Evolutionary conservation across 2,113 vertebrate genomes (phyloP), one percentile per base, ranked within the genome.

Genomic region (Misgurnus anguillicaudatus): DNA sequence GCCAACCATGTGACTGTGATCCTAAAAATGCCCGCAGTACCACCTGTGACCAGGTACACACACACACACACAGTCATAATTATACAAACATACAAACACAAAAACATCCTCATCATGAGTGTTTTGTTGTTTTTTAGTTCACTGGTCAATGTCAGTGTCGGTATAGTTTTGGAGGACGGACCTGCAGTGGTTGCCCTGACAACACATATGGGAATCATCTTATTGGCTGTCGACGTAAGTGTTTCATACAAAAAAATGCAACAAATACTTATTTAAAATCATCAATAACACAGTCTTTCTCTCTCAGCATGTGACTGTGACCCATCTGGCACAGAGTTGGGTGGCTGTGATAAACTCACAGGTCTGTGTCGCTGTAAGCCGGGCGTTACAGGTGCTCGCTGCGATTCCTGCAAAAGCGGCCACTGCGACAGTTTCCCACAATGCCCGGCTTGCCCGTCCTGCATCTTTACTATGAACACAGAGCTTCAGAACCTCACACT

Each of bases 81-180:
- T 38, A 47, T 10, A 64, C 41, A 16, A 41, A 60, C 41, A 13
- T 6, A 11, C 39, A 45, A 57, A 36, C 41, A 61, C 5, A 14
- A 5, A 53, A 42, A 51, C 10, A 11, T 4, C 9, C 16, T 21
- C n/a, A 36, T 53, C 17, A 39, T 19, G 6, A 10, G 7, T n/a
- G 13, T 7, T 9, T 14, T 63, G 47, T 45, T 11, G 71, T 83
- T 14, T 80, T 0, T 73, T 86, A 98, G 98, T 84, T 90, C 85
- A 96, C 95, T 70, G 98, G 96, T 4, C 95, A 98, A 89, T 99
- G 98, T 76, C 84, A 83, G 0, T 99, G 98, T 83, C 93, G 88
- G 68, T 85, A 92, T 0, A 93, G 94, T 0, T 97, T 94, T 70
- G 89, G 84, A 0, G 96, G 96, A 6, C 87, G 85, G 58, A 95